Percentiles rank a stretch among this genome's conserved stretches.
Evolutionary conservation across 2,797 vertebrate species (phyloP).

Genomic region (Parambassis ranga): DNA sequence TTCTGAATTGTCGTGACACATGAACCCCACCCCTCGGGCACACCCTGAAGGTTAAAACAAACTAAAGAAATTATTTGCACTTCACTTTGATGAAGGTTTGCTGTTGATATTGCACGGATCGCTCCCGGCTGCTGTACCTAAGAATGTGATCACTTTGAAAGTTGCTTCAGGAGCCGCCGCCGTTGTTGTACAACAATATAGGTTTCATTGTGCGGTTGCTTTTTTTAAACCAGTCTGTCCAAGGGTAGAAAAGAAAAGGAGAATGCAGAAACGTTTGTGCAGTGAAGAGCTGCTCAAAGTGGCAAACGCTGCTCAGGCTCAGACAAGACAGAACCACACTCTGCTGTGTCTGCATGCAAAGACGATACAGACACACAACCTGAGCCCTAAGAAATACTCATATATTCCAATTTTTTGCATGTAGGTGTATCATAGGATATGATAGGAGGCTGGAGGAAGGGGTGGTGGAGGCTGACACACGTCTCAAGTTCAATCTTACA

Average conservation of each 20-base stretch:
- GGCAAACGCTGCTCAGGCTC: slow-evolving; percentile 3
- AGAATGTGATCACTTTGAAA: neutral
- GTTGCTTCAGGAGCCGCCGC: neutral
- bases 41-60: slow-evolving; percentile 50
- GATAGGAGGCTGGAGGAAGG: too few species aligned
- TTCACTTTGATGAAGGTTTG: neutral
- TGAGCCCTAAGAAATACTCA: neutral
- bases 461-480: too few species aligned
- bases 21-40: slow-evolving; percentile 28
- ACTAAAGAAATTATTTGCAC: slow-evolving; percentile 30
- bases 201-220: neutral
- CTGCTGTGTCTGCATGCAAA: neutral
- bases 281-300: slow-evolving; percentile 9
- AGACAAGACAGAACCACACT: slow-evolving; percentile 11
- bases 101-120: slow-evolving; percentile 1
- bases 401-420: too few species aligned
- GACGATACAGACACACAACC: neutral
- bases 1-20: slow-evolving; percentile 7
- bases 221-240: neutral
- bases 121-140: neutral
- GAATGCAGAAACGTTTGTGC: slow-evolving; percentile 36
- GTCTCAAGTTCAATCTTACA: too few species aligned
- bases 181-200: neutral
- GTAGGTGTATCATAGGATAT: too few species aligned
- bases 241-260: neutral